Conservation (phyloP, 2,113 vertebrate genomes). For the Nymphicus hollandicus region DNA sequence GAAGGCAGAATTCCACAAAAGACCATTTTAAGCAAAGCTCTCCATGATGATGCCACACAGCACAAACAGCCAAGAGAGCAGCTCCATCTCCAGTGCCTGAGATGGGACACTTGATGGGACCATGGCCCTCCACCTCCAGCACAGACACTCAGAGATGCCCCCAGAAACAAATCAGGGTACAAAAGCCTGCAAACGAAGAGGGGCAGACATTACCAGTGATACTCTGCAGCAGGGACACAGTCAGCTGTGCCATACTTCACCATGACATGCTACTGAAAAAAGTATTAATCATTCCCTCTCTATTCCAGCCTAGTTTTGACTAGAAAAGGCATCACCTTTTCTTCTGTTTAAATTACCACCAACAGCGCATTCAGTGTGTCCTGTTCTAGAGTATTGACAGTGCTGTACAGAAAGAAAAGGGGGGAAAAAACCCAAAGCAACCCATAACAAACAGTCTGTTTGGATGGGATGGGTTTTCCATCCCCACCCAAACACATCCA, state of each 20-base stretch:
- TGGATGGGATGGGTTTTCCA: not conserved
- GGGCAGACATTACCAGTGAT: not conserved
- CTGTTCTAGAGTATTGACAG: not conserved
- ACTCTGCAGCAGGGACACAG: not conserved
- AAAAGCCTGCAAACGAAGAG: not conserved
- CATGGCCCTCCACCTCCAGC: not conserved
- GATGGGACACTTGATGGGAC: not conserved
- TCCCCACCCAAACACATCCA: not conserved
- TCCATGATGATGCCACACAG: not conserved
- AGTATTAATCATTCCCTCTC: constrained; percentile 22
- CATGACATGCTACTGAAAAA: not conserved
- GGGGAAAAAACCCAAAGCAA: not conserved
- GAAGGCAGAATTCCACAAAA: not conserved
- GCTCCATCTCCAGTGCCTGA: not conserved
- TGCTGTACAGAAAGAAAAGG: not conserved
- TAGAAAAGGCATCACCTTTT: not conserved
- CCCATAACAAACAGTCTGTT: not conserved
- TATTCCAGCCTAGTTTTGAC: not conserved
- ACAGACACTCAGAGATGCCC: not conserved
- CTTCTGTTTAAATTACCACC: constrained; percentile 28
- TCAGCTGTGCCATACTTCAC: not conserved
- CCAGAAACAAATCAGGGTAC: not conserved
- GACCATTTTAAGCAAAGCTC: not conserved
- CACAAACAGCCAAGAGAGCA: not conserved
- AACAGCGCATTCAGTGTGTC: not conserved